Evolutionary conservation across 2,113 vertebrate genomes (phyloP).

Genomic region (Acanthisitta chloris): DNA sequence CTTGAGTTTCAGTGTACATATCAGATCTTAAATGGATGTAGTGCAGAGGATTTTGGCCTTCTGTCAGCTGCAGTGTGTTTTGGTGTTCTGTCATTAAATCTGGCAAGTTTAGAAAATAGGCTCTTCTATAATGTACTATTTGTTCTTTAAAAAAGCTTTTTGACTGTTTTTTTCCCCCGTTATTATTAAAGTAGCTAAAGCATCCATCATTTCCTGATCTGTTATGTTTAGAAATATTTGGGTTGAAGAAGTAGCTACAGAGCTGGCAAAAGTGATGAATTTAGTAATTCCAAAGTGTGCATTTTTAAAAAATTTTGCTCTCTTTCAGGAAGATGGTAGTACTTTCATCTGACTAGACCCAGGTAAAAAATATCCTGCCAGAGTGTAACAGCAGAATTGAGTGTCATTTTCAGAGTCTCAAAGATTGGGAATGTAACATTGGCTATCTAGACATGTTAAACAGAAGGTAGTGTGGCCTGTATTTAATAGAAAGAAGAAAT

Average conservation of each 20-base stretch:
- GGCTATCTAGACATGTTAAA: background rate
- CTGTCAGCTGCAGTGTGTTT: background rate
- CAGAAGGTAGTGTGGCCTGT: background rate
- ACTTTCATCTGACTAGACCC: background rate
- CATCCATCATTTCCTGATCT: background rate
- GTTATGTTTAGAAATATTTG: background rate
- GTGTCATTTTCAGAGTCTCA: background rate
- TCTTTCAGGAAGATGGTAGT: background rate
- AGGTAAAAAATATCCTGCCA: background rate
- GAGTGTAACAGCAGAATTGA: background rate
- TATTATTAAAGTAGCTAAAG: background rate
- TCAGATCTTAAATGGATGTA: background rate
- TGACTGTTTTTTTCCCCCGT: background rate
- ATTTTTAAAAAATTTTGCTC: background rate
- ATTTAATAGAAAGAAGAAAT: background rate
- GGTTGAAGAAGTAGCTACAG: background rate
- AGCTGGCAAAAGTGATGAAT: background rate
- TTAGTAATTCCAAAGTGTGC: background rate
- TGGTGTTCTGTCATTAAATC: background rate
- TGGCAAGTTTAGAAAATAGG: background rate
- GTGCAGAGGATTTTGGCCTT: background rate
- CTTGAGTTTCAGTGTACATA: background rate
- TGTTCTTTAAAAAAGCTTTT: background rate
- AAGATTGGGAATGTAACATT: background rate
- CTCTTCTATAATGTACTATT: background rate